These are phyloP conservation scores for Apomyelois bistriatella DNA, from an alignment of 2,888 invertebrate genomes.

Conservation along the genomic window DNA sequence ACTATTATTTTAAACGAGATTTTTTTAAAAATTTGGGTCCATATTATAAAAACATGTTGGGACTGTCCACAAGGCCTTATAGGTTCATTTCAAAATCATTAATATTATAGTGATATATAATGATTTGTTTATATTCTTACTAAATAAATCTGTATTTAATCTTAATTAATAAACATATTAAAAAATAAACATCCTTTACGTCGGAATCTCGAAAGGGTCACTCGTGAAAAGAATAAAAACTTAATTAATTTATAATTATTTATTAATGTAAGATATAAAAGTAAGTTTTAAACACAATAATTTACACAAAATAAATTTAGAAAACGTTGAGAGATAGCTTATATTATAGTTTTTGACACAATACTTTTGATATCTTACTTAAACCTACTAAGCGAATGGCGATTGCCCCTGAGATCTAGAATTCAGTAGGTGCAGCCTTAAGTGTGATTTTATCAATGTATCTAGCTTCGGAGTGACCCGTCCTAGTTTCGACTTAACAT, in stretches of 20 bases:
- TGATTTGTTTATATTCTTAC: conserved; percentile 2
- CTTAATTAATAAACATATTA: conserved; percentile 24
- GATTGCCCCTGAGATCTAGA: conserved; percentile 19
- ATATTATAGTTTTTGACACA: conserved; percentile 11
- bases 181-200: conserved; percentile 30
- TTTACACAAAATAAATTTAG: neutral
- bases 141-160: conserved; percentile 13
- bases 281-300: conserved; percentile 6
- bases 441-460: conserved; percentile 10
- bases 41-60: neutral
- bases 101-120: conserved; percentile 1
- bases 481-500: conserved; percentile 45
- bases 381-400: conserved; percentile 13
- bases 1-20: neutral
- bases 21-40: neutral
- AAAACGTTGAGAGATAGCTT: neutral
- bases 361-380: conserved; percentile 12
- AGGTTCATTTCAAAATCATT: neutral
- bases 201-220: conserved; percentile 24
- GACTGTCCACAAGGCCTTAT: neutral
- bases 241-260: neutral
- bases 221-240: conserved; percentile 12
- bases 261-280: neutral
- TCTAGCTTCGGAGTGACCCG: conserved; percentile 30
- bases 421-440: conserved; percentile 13